Base-by-base conservation (phyloP, 2,113 vertebrate species). In the Macheiramphus alcinus region DNA sequence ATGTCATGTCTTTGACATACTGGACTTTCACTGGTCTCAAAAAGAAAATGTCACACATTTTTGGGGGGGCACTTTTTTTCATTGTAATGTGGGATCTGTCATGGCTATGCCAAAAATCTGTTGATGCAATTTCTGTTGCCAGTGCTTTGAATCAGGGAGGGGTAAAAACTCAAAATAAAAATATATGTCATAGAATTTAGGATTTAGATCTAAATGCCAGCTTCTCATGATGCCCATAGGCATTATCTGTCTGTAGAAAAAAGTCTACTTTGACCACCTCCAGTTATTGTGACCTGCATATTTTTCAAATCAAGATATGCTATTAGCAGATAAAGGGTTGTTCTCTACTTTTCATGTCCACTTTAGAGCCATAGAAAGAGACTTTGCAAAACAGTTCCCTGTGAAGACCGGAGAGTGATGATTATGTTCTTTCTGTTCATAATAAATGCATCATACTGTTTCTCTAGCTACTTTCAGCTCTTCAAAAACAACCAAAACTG, bases 81-180 rank as follows among this genome's bases (percentile, higher is more conserved):
- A 62, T 90, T 76, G 66, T 94, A 88, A 86, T 93, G 85, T 97
- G 82, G 96, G 79, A 97, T 88, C 96, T 96, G 94, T 96, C 92
- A 94, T 92, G 86, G 55, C 72, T 71, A 42, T 96, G 94, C 96
- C 97, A 97, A 96, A 96, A 97, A 97, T 95, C 90, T 97, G 96
- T 93, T 95, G 92, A 96, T 94, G 67, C 52, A 62, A 79, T 93
- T 96, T 94, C 79, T 93, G 79, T 86, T 97, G 97, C 97, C 97
- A 97, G 75, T 86, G 88, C 90, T 93, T 96, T 97, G 96, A 97
- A 92, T 96, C 92, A 93, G 68, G 47, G 38, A 86, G 58, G 79
- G 81, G 55, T 27, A 20, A 74, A 88, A 90, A 84, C 62, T 96
- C 59, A 88, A 96, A 94, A 96, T 96, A 92, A 97, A 96, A 96